These are phyloP conservation scores for Drosophila pseudoobscura DNA, from an alignment of 1,140 invertebrate genomes.

Conservation along the genomic window DNA sequence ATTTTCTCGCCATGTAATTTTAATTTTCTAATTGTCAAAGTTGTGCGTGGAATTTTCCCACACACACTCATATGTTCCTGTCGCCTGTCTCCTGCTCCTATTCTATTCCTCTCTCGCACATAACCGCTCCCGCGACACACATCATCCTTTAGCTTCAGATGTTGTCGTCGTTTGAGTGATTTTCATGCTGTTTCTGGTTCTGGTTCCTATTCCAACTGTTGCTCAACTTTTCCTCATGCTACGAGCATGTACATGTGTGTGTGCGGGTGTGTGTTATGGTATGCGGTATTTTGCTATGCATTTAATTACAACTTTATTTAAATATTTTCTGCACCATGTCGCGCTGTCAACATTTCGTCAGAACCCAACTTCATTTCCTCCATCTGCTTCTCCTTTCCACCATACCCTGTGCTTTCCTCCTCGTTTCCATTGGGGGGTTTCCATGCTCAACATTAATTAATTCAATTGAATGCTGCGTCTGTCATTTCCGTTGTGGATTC, in stretches of 20 bases:
- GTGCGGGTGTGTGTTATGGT: background rate
- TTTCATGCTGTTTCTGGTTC: slow-evolving; percentile 27
- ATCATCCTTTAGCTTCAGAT: slow-evolving; percentile 42
- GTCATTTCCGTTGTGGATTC: slow-evolving; percentile 57
- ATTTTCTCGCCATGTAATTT: slow-evolving; percentile 55
- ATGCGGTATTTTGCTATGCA: slow-evolving; percentile 50
- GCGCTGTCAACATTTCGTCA: slow-evolving; percentile 50
- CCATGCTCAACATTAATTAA: slow-evolving; percentile 60
- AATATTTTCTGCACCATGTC: slow-evolving; percentile 71
- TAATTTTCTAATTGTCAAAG: slow-evolving; percentile 78
- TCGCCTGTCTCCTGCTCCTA: background rate
- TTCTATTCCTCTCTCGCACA: background rate
- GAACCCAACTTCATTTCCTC: slow-evolving; percentile 9
- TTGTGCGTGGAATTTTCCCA: slow-evolving; percentile 34
- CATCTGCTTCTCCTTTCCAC: background rate
- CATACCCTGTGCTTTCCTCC: slow-evolving; percentile 8
- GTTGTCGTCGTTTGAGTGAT: slow-evolving; percentile 64
- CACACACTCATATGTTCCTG: slow-evolving; percentile 5
- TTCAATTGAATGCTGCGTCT: slow-evolving; percentile 70
- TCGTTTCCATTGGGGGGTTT: slow-evolving; percentile 36
- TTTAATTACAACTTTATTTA: slow-evolving; percentile 82
- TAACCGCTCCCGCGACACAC: slow-evolving; percentile 26
- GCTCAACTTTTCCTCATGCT: slow-evolving; percentile 37
- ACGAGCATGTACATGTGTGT: no score
- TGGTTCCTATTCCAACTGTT: slow-evolving; percentile 63